Evolutionary conservation across 2,113 vertebrate genomes (phyloP), one percentile per base, ranked within the genome.

Genomic region (Prionailurus bengalensis): DNA sequence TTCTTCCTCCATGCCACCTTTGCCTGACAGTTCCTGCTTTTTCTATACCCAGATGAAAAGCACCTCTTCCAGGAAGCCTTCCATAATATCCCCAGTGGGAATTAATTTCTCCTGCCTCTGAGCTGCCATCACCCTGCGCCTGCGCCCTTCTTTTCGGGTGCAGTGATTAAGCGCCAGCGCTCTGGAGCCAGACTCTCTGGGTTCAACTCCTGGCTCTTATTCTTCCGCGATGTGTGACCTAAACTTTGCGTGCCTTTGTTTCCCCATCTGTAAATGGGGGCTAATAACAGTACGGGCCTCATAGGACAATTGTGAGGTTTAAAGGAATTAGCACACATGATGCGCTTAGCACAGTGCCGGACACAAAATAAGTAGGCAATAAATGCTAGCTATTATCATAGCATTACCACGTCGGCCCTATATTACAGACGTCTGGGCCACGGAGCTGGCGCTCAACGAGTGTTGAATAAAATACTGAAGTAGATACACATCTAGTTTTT

Each of bases 1-100:
- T 74, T 70, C 48, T 89, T 80, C 4, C 73, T n/a, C 36, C 12
- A 39, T 39, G 51, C 19, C 48, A 86, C 42, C 61, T 93, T 85
- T 95, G 86, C 61, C 61, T 78, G 61, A 87, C 21, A 68, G 84
- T 36, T 84, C 74, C 65, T 91, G 79, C 80, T 25, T 66, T 92
- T 82, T 76, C 70, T 45, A 76, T 80, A 79, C 45, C 17, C 36
- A 53, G 27, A 31, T 58, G 29, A 87, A 66, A 90, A 89, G 23
- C 29, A 31, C 90, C 74, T 76, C 76, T 66, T 92, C 84, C 79
- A 66, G 25, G 92, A 95, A 91, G 97, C n/a, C 90, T 66, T 84
- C 90, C 61, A 42, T 36, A 79, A 48, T 82, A 48, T 58, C 51
- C 74, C 70, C 27, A 10, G 8, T 14, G 21, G 81, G 36, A 82